Base-by-base conservation (phyloP, 2,888 invertebrate species). In the Eulithis prunata region DNA sequence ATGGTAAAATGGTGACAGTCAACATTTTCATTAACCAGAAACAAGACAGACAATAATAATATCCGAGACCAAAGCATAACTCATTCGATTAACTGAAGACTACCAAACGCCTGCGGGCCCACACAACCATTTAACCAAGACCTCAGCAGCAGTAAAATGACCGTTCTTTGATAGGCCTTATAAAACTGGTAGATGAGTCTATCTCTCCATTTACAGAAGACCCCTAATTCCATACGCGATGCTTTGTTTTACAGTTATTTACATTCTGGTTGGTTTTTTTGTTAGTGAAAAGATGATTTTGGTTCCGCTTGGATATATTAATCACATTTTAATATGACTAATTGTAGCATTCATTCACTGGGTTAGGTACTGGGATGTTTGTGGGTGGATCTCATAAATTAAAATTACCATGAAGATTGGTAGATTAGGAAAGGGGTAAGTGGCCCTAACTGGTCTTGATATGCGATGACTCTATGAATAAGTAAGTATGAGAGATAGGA, bases 281-380 rank as follows among this genome's bases (percentile, higher is more conserved):
- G 80, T 80, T 79, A 74, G 71, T 76, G 78, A 72, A 76, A 79
- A 77, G 78, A 72, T 77, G 79, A 77, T 79, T 81, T 82, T 80
- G 76, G 83, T 83, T 78, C 82, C 81, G 81, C 80, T 75, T 80
- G 79, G 83, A 83, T 85, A 83, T 85, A 84, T 87, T 90, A 89
- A 91, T 90, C 86, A 78, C 84, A 84, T 87, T 88, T 89, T 86
- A 89, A 89, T 90, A 82, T 83, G 88, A 85, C 87, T 89, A 89
- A 91, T 90, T 88, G 85, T 80, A 75, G 78, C 78, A 78, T 84
- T 85, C 84, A 85, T 83, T 87, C 80, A 77, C 72, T 75, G 76
- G 75, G 78, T 78, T 71, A 74, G 63, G 70, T 71, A 68, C 67
- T 62, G 60, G 60, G 38, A 51, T 64, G 64, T 64, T 63, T 68